These are phyloP conservation scores for Galagoides demidoff DNA, from an alignment of 2,797 vertebrate genomes.

Conservation along the genomic window DNA sequence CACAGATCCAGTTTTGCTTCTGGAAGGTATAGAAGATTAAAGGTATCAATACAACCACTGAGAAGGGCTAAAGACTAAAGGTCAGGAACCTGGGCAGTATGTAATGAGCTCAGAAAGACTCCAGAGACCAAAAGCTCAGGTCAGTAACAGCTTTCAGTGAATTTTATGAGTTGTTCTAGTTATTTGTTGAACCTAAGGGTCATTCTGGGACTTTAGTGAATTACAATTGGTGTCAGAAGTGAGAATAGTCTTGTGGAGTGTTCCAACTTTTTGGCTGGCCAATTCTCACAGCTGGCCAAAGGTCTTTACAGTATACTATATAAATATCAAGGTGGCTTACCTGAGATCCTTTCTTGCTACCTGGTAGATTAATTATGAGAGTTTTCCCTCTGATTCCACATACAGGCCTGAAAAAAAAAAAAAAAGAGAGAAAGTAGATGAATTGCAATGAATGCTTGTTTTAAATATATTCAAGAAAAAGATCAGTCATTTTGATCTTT, in stretches of 20 bases:
- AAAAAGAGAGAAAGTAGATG: conserved; percentile 81
- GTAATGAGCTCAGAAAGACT: not conserved
- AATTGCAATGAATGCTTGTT: conserved; percentile 48
- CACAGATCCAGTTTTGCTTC: not conserved
- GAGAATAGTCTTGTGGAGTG: not conserved
- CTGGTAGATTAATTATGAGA: conserved; percentile 98
- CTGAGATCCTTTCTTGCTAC: conserved; percentile 99
- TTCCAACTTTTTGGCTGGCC: not conserved
- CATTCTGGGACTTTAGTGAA: not conserved
- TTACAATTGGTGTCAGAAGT: conserved; percentile 10
- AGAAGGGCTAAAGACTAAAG: not conserved
- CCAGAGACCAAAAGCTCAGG: not conserved
- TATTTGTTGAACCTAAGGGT: conserved; percentile 22
- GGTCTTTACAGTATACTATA: conserved; percentile 17
- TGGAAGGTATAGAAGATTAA: not conserved
- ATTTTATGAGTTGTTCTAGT: not conserved
- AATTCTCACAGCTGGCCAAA: conserved; percentile 8
- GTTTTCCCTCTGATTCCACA: conserved; percentile 99
- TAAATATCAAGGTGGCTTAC: conserved; percentile 87
- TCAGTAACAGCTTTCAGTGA: conserved; percentile 24
- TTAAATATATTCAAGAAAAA: conserved; percentile 69
- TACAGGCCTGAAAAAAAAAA: conserved; percentile 92
- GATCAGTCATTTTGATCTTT: conserved; percentile 24
- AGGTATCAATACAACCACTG: not conserved
- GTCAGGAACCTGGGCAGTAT: not conserved